A percentile compares a stretch with the other conserved stretches of the same genome.
Conservation (phyloP, 2,888 invertebrate genomes). For the Ophioninae sp. region DNA sequence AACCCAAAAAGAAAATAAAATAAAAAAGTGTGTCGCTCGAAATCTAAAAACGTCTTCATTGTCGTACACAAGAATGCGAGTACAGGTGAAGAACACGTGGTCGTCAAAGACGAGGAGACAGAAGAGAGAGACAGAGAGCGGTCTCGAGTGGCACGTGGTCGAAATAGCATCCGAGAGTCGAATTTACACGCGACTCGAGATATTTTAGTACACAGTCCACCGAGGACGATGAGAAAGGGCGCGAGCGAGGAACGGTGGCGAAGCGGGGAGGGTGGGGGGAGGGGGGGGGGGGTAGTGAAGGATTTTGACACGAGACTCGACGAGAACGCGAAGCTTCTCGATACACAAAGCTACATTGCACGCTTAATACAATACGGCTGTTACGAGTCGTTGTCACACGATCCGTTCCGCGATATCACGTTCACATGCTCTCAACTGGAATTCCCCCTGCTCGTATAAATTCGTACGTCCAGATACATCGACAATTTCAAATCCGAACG, state of each 20-base stretch:
- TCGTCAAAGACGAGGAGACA: not conserved
- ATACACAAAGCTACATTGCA: constrained; percentile 9
- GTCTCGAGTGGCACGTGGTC: constrained; percentile 23
- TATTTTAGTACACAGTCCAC: constrained; percentile 43
- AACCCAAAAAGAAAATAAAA: too few species aligned
- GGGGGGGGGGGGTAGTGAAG: not conserved
- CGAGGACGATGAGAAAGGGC: constrained; percentile 4
- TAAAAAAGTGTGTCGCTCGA: not conserved
- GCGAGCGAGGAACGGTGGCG: not conserved
- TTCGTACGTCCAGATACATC: not conserved
- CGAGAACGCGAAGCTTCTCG: not conserved
- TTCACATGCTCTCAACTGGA: constrained; percentile 12
- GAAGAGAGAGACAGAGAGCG: constrained; percentile 15
- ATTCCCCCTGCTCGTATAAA: not conserved
- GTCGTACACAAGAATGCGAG: not conserved
- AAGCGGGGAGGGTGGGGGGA: not conserved
- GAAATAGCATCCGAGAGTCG: constrained; percentile 47
- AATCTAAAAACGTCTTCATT: not conserved
- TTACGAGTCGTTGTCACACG: constrained; percentile 6
- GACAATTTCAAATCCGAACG: not conserved
- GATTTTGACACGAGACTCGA: constrained; percentile 10
- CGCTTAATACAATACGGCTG: not conserved
- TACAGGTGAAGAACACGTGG: not conserved
- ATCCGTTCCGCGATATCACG: constrained; percentile 26
- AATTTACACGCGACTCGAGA: constrained; percentile 44